Conservation (phyloP, 2,888 invertebrate genomes). For the Synergus gifuensis region DNA sequence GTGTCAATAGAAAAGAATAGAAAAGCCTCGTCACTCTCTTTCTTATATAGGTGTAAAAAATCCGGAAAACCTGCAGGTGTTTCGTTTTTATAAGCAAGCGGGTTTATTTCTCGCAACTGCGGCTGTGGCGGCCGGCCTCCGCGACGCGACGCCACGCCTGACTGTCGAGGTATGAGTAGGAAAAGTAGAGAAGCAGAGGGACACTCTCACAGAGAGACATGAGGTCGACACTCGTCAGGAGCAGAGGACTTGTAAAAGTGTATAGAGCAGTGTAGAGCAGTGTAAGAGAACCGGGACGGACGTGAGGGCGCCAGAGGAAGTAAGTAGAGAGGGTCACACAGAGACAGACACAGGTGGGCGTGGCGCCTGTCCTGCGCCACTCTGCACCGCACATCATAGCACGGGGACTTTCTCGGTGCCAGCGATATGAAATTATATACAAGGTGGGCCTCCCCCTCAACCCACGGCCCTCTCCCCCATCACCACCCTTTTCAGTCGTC, state of each 20-base stretch:
- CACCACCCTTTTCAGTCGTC: conserved; percentile 36
- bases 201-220: conserved; percentile 23
- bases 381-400: conserved; percentile 58
- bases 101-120: conserved; percentile 17
- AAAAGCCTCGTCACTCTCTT: conserved; percentile 4
- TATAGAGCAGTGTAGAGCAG: background rate
- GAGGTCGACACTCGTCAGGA: conserved; percentile 10
- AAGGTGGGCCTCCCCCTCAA: conserved; percentile 45
- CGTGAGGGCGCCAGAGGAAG: conserved; percentile 59
- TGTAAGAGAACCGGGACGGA: conserved; percentile 51
- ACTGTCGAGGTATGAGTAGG: conserved; percentile 3
- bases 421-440: conserved; percentile 52
- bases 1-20: background rate
- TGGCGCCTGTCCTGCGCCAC: conserved; percentile 71
- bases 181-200: conserved; percentile 13
- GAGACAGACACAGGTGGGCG: conserved; percentile 72
- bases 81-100: conserved; percentile 12
- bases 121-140: conserved; percentile 30
- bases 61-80: conserved; percentile 28
- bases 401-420: conserved; percentile 51
- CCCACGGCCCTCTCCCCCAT: conserved; percentile 46
- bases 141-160: conserved; percentile 27
- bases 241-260: background rate
- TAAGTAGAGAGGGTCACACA: conserved; percentile 60
- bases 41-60: background rate